phyloP scores from a whole-genome alignment of 2,113 vertebrate species.

The Xiphophorus hellerii region DNA sequence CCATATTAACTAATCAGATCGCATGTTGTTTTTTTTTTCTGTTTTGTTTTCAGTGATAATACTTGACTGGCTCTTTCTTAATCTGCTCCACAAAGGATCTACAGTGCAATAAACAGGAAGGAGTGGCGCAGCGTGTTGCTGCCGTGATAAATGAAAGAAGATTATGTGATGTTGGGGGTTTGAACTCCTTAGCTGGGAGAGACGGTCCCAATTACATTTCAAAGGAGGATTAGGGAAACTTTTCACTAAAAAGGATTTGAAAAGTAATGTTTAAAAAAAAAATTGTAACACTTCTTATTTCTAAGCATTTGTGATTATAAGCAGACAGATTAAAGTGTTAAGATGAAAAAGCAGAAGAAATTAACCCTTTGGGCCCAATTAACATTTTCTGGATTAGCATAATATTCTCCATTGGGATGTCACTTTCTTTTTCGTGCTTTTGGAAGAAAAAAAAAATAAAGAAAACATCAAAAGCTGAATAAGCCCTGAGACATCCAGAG shows the following conservation, averaged over 20 bases:
- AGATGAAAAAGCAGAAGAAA: constrained; percentile 65
- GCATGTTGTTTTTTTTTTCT: not conserved
- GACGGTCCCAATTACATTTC: constrained; percentile 68
- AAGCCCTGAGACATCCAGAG: constrained; percentile 62
- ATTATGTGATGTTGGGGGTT: constrained; percentile 41
- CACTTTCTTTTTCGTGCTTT: constrained; percentile 59
- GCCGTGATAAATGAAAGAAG: constrained; percentile 38
- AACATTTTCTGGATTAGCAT: constrained; percentile 78
- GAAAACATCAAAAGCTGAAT: constrained; percentile 75
- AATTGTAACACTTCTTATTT: constrained; percentile 61
- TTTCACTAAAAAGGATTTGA: constrained; percentile 56
- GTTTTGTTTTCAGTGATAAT: constrained; percentile 3
- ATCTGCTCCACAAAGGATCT: constrained; percentile 6
- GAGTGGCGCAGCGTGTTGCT: constrained; percentile 8
- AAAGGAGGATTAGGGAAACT: constrained; percentile 72
- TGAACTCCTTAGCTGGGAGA: constrained; percentile 34
- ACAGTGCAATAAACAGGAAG: not conserved
- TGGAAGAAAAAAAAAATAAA: constrained; percentile 36
- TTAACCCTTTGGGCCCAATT: constrained; percentile 80
- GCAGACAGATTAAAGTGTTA: constrained; percentile 66
- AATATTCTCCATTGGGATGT: constrained; percentile 71
- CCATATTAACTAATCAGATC: constrained; percentile 10
- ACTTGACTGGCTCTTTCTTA: constrained; percentile 4
- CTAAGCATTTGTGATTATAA: constrained; percentile 44
- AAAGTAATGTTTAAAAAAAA: constrained; percentile 47